phyloP scores from a whole-genome alignment of 2,797 vertebrate species.

The Peromyscus eremicus region DNA sequence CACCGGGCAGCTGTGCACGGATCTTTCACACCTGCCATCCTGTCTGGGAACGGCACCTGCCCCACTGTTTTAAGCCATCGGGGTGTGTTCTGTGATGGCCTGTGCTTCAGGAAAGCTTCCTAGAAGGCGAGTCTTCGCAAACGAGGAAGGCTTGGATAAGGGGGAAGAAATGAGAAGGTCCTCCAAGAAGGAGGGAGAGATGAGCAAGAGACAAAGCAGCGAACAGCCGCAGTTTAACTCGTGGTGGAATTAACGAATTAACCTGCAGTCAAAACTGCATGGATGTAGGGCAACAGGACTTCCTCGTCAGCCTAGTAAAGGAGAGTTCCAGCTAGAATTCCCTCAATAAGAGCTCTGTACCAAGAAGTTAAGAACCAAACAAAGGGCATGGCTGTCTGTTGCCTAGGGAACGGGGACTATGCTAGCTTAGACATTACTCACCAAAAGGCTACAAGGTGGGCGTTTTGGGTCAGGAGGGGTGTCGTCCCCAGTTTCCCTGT shows the following conservation, averaged over 20 bases:
- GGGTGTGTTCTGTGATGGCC: neutral
- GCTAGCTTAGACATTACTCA: neutral
- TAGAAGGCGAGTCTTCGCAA: neutral
- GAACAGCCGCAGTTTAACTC: neutral
- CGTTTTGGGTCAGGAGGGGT: neutral
- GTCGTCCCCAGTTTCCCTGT: neutral
- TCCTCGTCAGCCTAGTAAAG: neutral
- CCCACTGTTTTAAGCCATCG: neutral
- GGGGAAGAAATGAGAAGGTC: neutral
- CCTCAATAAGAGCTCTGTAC: neutral
- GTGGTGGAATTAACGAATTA: constrained; percentile 15
- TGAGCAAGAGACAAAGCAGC: neutral
- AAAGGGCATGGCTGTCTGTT: neutral
- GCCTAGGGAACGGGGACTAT: neutral
- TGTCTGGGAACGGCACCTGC: neutral
- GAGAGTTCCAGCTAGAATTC: neutral
- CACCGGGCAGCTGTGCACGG: neutral
- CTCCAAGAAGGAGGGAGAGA: neutral
- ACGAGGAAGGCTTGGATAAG: neutral
- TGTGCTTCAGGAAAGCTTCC: neutral
- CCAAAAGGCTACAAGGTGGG: neutral
- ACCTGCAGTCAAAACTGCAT: neutral
- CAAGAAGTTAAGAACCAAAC: neutral
- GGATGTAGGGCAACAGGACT: neutral
- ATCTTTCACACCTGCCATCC: neutral